Percentiles rank a stretch among this genome's conserved stretches.
These are phyloP conservation scores for Dromas ardeola DNA, from an alignment of 2,113 vertebrate genomes.

Conservation along the genomic window DNA sequence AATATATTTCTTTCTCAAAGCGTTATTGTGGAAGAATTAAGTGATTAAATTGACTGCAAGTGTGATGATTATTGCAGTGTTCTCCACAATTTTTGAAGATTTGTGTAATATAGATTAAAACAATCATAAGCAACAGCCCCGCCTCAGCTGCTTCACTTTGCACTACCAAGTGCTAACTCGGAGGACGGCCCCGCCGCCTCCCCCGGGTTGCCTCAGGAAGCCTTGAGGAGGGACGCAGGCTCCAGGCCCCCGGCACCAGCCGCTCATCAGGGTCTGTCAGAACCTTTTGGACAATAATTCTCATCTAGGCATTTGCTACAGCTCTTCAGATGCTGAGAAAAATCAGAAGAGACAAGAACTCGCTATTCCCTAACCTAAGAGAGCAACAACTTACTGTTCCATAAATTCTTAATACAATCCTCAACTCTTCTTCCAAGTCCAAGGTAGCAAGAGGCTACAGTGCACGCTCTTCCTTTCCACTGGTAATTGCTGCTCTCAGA, in stretches of 20 bases:
- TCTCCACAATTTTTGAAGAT: not conserved
- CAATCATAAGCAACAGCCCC: accelerated
- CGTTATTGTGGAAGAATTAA: not conserved
- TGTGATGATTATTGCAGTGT: not conserved
- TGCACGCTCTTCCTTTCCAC: not conserved
- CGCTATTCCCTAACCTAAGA: not conserved
- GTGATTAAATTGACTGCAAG: not conserved
- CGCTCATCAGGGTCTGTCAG: not conserved
- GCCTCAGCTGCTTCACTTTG: not conserved
- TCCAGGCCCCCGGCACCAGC: not conserved
- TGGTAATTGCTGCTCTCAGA: not conserved
- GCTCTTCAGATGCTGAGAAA: not conserved
- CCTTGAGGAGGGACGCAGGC: not conserved
- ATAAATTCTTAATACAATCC: not conserved
- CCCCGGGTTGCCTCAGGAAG: not conserved
- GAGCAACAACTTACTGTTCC: not conserved
- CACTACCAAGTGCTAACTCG: not conserved
- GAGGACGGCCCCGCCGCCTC: not conserved
- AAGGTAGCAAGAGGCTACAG: not conserved
- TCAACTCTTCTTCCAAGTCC: not conserved
- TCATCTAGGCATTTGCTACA: not conserved
- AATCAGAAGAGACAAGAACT: constrained; percentile 15
- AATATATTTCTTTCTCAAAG: not conserved
- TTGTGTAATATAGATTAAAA: not conserved
- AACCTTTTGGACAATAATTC: not conserved